Evolutionary conservation across 2,888 invertebrate genomes (phyloP), one percentile per base, ranked within the genome.

Genomic region (Lapara coniferarum): DNA sequence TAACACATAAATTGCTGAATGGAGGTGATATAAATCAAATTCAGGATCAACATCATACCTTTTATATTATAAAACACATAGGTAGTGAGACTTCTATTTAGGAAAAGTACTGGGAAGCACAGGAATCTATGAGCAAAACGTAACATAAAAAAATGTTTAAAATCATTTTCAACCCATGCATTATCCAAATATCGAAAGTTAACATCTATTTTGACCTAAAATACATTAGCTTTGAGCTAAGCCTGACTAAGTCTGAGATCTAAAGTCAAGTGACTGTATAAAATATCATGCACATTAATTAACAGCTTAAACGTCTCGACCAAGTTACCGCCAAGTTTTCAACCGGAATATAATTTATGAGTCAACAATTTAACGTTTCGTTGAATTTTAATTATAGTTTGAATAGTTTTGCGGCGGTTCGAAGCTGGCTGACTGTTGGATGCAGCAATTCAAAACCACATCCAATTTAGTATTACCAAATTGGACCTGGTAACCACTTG

Each of bases 401-500:
- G 19, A 71, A 69, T 51, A 16, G 69, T 53, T 69, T 71, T 66
- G 49, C 30, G 37, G 59, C 14, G 52, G 19, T 19, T 69, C 68
- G 71, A 67, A 69, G 56, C 68, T 49, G 57, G 37, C 71, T 73
- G 71, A 69, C 63, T 76, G 78, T 80, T 74, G 74, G 73, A 76
- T 77, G 71, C 70, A 73, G 75, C 77, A 76, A 79, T 78, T 69
- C 75, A 73, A 79, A 79, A 83, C 85, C 84, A 75, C 84, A 80
- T 79, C 82, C 85, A 84, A 85, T 85, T 84, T 82, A 81, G 74
- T 78, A 80, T 82, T 83, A 80, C 82, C 82, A 80, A 84, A 85
- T 83, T 79, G 80, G 80, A 80, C 77, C 72, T 70, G 75, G 74
- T 73, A 74, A 72, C 67, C 58, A 68, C 73, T 19, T 19, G 72